These are phyloP conservation scores for Andrena praecox DNA, from an alignment of 2,888 invertebrate species.

Conservation along the genomic window DNA sequence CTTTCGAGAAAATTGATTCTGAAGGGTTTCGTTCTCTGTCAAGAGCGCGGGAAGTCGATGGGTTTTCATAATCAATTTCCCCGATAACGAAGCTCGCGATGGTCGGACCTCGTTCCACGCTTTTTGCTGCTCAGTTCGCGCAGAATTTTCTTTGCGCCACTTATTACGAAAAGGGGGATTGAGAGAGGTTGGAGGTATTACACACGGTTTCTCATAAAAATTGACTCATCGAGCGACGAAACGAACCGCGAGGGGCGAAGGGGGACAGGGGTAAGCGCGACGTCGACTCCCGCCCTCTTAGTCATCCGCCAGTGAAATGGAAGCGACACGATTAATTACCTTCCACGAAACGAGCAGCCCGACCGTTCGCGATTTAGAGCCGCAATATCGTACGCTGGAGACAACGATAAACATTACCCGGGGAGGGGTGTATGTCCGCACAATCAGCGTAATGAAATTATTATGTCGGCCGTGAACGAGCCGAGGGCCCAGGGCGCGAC, in stretches of 20 bases:
- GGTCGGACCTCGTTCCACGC: too few relatives aligned
- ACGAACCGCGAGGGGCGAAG: conserved; percentile 15
- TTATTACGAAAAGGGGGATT: neutral
- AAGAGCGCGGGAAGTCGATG: too few relatives aligned
- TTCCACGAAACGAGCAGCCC: conserved; percentile 63
- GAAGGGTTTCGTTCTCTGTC: too few relatives aligned
- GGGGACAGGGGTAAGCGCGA: conserved; percentile 6
- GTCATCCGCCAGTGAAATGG: conserved; percentile 64
- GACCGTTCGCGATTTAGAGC: conserved; percentile 43
- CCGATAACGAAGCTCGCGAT: too few relatives aligned
- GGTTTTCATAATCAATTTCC: too few relatives aligned
- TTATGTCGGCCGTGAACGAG: conserved; percentile 51
- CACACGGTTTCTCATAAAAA: conserved; percentile 25
- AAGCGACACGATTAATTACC: conserved; percentile 67
- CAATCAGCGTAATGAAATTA: conserved; percentile 65
- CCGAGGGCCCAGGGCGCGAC: neutral
- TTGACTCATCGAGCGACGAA: conserved; percentile 57
- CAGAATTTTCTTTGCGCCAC: too few relatives aligned
- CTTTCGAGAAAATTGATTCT: too few relatives aligned
- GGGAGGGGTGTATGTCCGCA: conserved; percentile 25
- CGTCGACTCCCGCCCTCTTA: conserved; percentile 49
- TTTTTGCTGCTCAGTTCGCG: too few relatives aligned
- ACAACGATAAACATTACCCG: conserved; percentile 58
- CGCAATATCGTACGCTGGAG: conserved; percentile 49
- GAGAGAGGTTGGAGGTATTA: neutral